Evolutionary conservation across 2,888 invertebrate species (phyloP).

Genomic region (Hemistola chrysoprasaria): DNA sequence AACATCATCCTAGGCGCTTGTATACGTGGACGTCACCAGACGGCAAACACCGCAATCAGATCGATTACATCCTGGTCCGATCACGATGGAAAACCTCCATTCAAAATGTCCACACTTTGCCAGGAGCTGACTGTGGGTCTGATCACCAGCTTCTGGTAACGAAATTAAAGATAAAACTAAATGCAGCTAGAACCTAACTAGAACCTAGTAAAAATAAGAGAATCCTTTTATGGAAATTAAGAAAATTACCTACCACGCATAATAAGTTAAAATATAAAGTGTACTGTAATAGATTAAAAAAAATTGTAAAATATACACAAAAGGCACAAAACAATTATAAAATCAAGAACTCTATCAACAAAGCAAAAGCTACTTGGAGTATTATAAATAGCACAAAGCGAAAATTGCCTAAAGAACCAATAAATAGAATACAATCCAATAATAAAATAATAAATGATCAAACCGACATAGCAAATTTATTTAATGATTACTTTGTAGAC

Average conservation of each 20-base stretch:
- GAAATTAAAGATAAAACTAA: no score
- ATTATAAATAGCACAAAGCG: background rate
- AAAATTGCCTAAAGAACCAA: background rate
- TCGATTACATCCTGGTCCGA: no score
- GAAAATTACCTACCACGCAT: background rate
- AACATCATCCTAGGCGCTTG: no score
- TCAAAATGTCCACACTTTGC: no score
- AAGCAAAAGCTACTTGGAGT: background rate
- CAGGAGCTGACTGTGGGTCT: no score
- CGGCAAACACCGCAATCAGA: no score
- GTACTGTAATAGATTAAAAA: background rate
- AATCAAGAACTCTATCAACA: background rate
- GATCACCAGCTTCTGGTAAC: no score
- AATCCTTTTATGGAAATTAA: background rate
- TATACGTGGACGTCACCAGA: no score
- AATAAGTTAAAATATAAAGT: background rate
- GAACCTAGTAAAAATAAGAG: constrained; percentile 1
- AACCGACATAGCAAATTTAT: background rate
- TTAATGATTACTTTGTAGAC: constrained; percentile 1
- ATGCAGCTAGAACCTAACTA: no score
- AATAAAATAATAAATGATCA: background rate
- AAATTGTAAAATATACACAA: background rate
- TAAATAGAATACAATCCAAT: background rate
- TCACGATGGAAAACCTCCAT: no score
- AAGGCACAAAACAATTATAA: background rate